A percentile compares a stretch with the other conserved stretches of the same genome.
These are phyloP conservation scores for human (Homo sapiens) DNA, from an alignment of 2,113 vertebrate genomes.

Conservation along the genomic window DNA sequence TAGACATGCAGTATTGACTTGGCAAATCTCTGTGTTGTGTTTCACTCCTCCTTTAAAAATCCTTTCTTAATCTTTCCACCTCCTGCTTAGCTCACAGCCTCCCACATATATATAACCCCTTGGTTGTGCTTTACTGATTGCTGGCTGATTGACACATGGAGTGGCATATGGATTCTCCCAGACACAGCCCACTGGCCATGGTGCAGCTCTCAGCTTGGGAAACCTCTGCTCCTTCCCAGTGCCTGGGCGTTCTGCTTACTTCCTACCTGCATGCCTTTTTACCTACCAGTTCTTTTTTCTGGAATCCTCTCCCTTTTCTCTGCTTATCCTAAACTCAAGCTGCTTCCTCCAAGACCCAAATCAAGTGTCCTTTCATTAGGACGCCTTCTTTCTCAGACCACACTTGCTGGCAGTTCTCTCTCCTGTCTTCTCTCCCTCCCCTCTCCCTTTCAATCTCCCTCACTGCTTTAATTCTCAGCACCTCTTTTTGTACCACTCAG, in stretches of 20 bases:
- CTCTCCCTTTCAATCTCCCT: background rate
- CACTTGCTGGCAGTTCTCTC: background rate
- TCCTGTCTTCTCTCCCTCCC: accelerated
- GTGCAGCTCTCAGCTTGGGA: background rate
- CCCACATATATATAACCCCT: background rate
- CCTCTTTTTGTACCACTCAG: background rate
- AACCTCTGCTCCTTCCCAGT: background rate
- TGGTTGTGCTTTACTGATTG: too few relatives aligned
- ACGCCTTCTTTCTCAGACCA: background rate
- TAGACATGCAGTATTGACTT: too few relatives aligned
- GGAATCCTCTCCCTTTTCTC: background rate
- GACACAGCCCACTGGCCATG: background rate
- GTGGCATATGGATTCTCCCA: too few relatives aligned
- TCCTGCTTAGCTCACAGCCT: background rate
- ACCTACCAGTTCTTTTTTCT: background rate
- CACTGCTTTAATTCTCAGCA: background rate
- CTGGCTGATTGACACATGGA: background rate
- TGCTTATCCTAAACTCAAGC: background rate
- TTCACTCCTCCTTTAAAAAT: background rate
- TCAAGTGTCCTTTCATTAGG: background rate
- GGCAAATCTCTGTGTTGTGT: background rate
- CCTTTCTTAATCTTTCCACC: background rate
- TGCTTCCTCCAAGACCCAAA: background rate
- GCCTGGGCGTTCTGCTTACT: too few relatives aligned
- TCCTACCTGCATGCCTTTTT: background rate